These are phyloP conservation scores for Acleris laterana DNA, from an alignment of 2,888 invertebrate species.

Conservation along the genomic window DNA sequence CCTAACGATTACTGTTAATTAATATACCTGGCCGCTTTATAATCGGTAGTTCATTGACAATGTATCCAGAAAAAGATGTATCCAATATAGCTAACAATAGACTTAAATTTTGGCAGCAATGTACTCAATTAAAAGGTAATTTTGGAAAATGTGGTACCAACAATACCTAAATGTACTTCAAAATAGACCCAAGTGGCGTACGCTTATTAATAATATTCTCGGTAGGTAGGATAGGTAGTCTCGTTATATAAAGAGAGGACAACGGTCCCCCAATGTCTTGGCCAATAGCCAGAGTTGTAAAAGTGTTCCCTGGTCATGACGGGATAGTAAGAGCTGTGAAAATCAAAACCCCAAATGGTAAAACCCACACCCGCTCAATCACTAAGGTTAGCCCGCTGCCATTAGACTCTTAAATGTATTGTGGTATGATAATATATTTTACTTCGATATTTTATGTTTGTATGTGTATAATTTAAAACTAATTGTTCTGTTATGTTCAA, in stretches of 20 bases:
- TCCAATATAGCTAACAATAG: conserved; percentile 2
- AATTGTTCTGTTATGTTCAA: no score
- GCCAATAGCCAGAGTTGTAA: conserved; percentile 37
- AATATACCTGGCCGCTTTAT: conserved; percentile 53
- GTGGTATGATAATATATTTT: no score
- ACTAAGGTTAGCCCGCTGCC: conserved; percentile 28
- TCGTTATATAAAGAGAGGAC: conserved; percentile 35
- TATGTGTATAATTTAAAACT: no score
- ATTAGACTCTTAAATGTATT: conserved; percentile 2
- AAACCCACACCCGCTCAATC: conserved; percentile 22
- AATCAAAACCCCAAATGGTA: conserved; percentile 29
- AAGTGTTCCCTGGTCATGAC: conserved; percentile 33
- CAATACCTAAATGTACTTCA: conserved; percentile 33
- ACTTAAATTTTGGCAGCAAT: conserved; percentile 24
- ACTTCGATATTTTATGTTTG: no score
- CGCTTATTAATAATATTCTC: conserved; percentile 15
- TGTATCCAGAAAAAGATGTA: conserved; percentile 36
- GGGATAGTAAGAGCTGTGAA: conserved; percentile 34
- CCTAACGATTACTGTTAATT: conserved; percentile 41
- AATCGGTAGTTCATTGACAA: conserved; percentile 43
- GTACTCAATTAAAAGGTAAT: conserved; percentile 7
- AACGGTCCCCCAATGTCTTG: conserved; percentile 14
- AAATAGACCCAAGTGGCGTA: conserved; percentile 26
- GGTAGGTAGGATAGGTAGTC: conserved; percentile 13
- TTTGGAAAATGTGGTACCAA: conserved; percentile 17